Evolutionary conservation across 1,140 invertebrate genomes (phyloP), one percentile per base, ranked within the genome.

Genomic region (Andrena cerasifolii): DNA sequence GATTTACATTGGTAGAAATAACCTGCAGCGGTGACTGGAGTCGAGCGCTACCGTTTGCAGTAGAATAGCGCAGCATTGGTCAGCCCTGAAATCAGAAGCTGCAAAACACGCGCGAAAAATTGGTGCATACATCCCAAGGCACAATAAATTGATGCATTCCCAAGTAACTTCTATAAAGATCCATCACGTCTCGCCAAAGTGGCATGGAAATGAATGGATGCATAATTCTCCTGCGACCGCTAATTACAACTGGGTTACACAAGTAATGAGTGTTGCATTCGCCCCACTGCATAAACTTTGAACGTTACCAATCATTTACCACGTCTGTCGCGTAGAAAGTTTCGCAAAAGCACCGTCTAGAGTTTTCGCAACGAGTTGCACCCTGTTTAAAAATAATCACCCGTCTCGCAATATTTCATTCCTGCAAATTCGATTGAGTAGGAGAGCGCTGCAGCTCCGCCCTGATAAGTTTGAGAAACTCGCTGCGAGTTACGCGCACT

Each of bases 391-490:
- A 74, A 66, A 66, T 43, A 61, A 36, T 36, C 21, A 31, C 21
- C 21, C 18, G 16, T 24, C 7, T 40, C 16, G 70, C 24, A 12
- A 73, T 62, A 53, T 28, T 66, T 63, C 31, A 18, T 14, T 28
- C 24, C 8, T 40, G 45, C 24, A 33, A 66, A 75, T 66, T 24
- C 26, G 56, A 43, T 75, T 43, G 49, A 24, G 24, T 24, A 49
- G 24, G 43, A n/a, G 51, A 12, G 5, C 58, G 45, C 24, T 45
- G 54, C 40, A 3, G 7, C 36, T 5, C 54, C 31, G 24, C 10
- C 45, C 28, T 28, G 36, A 7, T 16, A 65, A 66, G 47, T 74
- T 74, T 40, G 33, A 43, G 61, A 8, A 54, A 54, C 36, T 66
- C 12, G 21, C 10, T 10, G 40, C 61, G 36, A 43, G 18, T 63